These are phyloP conservation scores for Marmota monax DNA, from an alignment of 2,113 vertebrate species.

Conservation along the genomic window DNA sequence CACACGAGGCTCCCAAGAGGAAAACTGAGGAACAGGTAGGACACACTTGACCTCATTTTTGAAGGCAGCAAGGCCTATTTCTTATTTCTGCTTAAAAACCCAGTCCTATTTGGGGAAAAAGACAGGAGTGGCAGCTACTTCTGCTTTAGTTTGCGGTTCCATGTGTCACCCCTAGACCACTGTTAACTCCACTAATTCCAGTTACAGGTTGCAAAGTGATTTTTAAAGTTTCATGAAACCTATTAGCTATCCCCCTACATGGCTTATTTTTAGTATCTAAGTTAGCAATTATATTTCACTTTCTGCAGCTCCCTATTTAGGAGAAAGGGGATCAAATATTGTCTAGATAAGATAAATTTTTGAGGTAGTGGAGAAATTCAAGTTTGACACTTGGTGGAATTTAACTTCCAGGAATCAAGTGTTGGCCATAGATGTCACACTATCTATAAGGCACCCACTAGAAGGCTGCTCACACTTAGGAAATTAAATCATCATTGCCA, in stretches of 20 bases:
- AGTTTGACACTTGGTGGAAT: background rate
- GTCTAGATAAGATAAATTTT: background rate
- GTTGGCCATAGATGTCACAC: rapidly evolving
- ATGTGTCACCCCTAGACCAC: background rate
- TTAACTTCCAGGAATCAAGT: background rate
- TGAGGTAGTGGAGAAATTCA: background rate
- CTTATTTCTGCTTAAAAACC: background rate
- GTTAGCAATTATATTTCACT: background rate
- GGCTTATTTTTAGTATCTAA: background rate
- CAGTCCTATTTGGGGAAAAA: background rate
- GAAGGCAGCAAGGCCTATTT: background rate
- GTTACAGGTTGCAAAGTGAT: background rate
- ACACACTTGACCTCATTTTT: background rate
- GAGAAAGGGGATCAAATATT: background rate
- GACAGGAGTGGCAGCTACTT: background rate
- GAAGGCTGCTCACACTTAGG: background rate
- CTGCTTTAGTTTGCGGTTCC: background rate
- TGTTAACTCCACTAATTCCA: background rate
- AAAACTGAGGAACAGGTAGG: background rate
- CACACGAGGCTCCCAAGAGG: background rate
- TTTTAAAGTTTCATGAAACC: background rate
- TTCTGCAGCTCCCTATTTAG: background rate
- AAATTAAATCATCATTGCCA: background rate
- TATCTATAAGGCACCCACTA: rapidly evolving
- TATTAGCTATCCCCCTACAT: background rate